Base-by-base conservation (phyloP, 2,888 invertebrate species). In the Cataglyphis cursor region DNA sequence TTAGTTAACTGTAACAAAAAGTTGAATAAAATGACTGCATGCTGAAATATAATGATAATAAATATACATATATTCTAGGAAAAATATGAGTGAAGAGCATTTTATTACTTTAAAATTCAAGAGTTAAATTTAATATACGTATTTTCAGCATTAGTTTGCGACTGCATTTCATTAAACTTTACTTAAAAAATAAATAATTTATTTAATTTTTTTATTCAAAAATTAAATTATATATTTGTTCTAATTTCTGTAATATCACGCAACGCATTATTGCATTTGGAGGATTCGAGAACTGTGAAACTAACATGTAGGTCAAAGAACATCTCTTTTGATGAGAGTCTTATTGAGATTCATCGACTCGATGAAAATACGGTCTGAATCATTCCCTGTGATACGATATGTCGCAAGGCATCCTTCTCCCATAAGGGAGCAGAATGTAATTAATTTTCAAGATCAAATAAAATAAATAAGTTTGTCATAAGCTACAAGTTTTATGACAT, bases 391-490 rank as follows among this genome's bases (percentile, higher is more conserved):
- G n/a, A 21, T 21, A 12, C 6, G 35, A 35, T 18, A 78, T 44
- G 74, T 83, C 81, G 70, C 48, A 84, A 83, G 76, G 78, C 68
- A 48, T 83, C 68, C 48, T 57, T 62, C 72, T 75, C 64, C 61
- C 61, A 35, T 18, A 44, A 3, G 61, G 65, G 80, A 73, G 68
- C 68, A 75, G 73, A 83, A 82, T 51, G 82, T 85, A 90, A 90
- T 90, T 88, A 89, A 90, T 72, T 76, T 70, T 83, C 24, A 48
- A 82, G 80, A 83, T 85, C 83, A 81, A 84, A 89, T 62, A 68
- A 68, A 75, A 72, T 59, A 59, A 28, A 28, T 28, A 24, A 24
- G 28, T 57, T 57, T 57, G 61, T 65, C 62, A 9, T 21, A n/a
- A 74, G 31, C n/a, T 65, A 35, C 51, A 41, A 57, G 31, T 10